A percentile compares a stretch with the other conserved stretches of the same genome.
These are phyloP conservation scores for Popillia japonica DNA, from an alignment of 1,140 invertebrate species.

Conservation along the genomic window DNA sequence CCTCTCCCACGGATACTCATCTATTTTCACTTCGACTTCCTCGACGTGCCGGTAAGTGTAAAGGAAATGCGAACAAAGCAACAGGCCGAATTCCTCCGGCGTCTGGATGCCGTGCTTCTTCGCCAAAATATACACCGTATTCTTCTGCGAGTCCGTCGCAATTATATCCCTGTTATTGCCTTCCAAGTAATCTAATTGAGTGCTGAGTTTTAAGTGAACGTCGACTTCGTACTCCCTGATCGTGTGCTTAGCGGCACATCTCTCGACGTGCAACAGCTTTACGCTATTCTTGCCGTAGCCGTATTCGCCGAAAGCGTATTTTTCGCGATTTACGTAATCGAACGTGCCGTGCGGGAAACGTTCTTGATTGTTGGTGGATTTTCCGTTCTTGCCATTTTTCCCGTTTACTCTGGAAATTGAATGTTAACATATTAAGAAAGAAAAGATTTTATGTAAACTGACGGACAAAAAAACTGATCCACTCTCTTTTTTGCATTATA, in stretches of 20 bases:
- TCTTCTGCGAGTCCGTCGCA: conserved; percentile 85
- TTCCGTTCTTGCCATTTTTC: conserved; percentile 34
- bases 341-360: conserved; percentile 37
- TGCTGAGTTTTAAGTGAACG: conserved; percentile 73
- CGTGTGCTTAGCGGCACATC: conserved; percentile 70
- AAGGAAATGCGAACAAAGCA: conserved; percentile 76
- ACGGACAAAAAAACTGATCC: too few species aligned
- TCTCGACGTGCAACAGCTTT: conserved; percentile 73
- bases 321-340: conserved; percentile 47
- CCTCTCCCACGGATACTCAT: conserved; percentile 78
- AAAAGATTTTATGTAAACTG: too few species aligned
- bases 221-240: conserved; percentile 79
- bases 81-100: conserved; percentile 76
- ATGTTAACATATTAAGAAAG: not conserved
- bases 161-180: conserved; percentile 78
- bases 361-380: not conserved
- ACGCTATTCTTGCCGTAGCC: conserved; percentile 80
- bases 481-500: too few species aligned
- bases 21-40: conserved; percentile 71
- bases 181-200: conserved; percentile 70
- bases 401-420: conserved; percentile 13
- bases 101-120: conserved; percentile 78
- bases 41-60: conserved; percentile 75
- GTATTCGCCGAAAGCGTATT: conserved; percentile 70
- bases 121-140: conserved; percentile 81